Evolutionary conservation across 2,888 invertebrate genomes (phyloP).

Genomic region (Scelioninae gen. 1): DNA sequence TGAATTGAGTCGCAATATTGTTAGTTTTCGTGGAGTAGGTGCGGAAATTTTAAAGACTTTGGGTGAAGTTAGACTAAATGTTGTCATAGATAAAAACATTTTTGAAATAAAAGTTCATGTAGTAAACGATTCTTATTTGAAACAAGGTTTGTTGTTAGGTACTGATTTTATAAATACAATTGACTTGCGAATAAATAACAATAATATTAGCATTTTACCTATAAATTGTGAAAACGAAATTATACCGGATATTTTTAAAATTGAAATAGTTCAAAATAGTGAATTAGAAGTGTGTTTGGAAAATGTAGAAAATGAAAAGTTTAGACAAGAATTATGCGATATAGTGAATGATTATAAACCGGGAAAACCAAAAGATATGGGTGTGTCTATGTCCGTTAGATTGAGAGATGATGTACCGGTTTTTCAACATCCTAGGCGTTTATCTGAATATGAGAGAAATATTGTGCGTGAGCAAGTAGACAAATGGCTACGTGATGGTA

Average conservation of each 20-base stretch:
- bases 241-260: constrained; percentile 22
- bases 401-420: constrained; percentile 63
- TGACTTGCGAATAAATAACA: constrained; percentile 19
- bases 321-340: constrained; percentile 12
- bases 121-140: constrained; percentile 45
- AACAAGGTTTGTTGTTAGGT: constrained; percentile 48
- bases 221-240: not conserved
- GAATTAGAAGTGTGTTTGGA: constrained; percentile 6
- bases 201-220: no score
- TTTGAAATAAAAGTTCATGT: constrained; percentile 51
- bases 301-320: not conserved
- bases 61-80: constrained; percentile 4
- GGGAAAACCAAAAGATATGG: constrained; percentile 22
- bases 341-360: constrained; percentile 48
- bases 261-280: not conserved
- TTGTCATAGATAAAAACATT: constrained; percentile 41
- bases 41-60: constrained; percentile 29
- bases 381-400: constrained; percentile 49
- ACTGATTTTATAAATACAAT: constrained; percentile 46
- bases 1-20: not conserved
- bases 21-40: constrained; percentile 45
- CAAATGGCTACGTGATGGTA: constrained; percentile 49
- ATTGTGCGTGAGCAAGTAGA: constrained; percentile 60
- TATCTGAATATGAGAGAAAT: constrained; percentile 48
- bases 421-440: constrained; percentile 45